Base-by-base conservation (phyloP, 2,888 invertebrate species). In the Caenorhabditis sp. region DNA sequence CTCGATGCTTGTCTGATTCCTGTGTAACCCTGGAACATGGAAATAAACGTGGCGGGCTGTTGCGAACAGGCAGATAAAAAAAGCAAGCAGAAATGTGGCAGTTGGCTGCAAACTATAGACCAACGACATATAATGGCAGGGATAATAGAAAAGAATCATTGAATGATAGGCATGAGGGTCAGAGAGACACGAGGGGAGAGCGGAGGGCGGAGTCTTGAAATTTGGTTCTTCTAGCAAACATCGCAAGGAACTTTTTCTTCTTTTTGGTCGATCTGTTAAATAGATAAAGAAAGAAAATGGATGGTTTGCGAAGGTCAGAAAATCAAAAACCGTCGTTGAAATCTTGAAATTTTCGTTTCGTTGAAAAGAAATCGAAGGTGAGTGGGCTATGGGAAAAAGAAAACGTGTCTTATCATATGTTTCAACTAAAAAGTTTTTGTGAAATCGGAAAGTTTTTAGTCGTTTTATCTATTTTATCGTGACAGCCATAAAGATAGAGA, bases 211-310 rank as follows among this genome's bases (percentile, higher is more conserved):
- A 35, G 75, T 58, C 47, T 31, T 38, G 54, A n/a, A 19, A 41
- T 38, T 19, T 35, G 69, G 38, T 69, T 41, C 54, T 70, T 70
- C 54, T 56, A 56, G 70, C 70, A 79, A 79, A 79, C 56, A 79
- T 28, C 16, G 69, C 19, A 47, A 28, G 49, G 75, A 58, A 75
- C 66, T 54, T 75, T 66, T 49, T 51, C 44, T 35, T 47, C 16
- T 61, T 31, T 28, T 51, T 35, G 51, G 47, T 24, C n/a, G 63
- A 56, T 41, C 47, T 26, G 24, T 28, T 31, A 44, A 54, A 31
- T 26, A 59, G 59, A 61, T 35, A 58, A 10, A 59, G 28, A 10
- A 22, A 35, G 31, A n/a, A n/a, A n/a, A n/a, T 35, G 22, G 24
- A 31, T 44, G 22, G 59, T 31, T 59, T 49, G 56, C 58, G 75